phyloP scores from a whole-genome alignment of 2,888 invertebrate genomes.

The Yponomeuta plumbellus region DNA sequence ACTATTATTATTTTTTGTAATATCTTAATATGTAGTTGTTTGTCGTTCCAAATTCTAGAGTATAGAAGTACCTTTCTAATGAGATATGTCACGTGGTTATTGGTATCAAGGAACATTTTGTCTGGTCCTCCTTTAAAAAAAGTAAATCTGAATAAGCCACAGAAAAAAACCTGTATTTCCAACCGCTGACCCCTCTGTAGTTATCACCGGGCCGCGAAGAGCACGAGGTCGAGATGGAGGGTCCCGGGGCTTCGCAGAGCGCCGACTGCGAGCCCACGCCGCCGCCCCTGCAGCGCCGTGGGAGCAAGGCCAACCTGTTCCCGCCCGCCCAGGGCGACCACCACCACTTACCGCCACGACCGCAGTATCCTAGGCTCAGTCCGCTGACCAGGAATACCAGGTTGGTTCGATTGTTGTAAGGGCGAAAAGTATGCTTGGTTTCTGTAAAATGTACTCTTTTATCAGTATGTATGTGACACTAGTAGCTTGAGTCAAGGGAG shows the following conservation, averaged over 20 bases:
- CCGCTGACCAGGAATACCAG: constrained; percentile 85
- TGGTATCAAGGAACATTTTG: too few species aligned
- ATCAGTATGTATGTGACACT: background rate
- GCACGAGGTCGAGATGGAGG: constrained; percentile 90
- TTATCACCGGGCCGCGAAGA: constrained; percentile 90
- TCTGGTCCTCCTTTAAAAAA: too few species aligned
- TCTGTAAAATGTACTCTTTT: background rate
- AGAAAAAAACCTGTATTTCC: too few species aligned
- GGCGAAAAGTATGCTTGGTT: too few species aligned
- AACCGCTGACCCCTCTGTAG: constrained; percentile 51
- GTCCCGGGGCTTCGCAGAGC: constrained; percentile 92
- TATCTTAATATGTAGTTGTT: too few species aligned
- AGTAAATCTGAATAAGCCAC: too few species aligned
- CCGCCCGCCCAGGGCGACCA: constrained; percentile 77
- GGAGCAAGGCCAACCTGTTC: constrained; percentile 92
- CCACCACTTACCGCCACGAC: constrained; percentile 65
- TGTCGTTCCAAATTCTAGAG: too few species aligned
- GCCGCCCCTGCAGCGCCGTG: constrained; percentile 86
- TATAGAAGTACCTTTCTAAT: too few species aligned
- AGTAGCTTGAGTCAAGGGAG: constrained; percentile 65
- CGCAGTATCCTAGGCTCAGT: constrained; percentile 83
- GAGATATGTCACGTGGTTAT: too few species aligned
- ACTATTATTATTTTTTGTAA: too few species aligned
- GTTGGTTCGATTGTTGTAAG: constrained; percentile 39
- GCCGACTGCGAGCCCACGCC: constrained; percentile 96